Percentiles rank a stretch among this genome's conserved stretches.
These are phyloP conservation scores for Ctenicera cuprea DNA, from an alignment of 2,888 invertebrate species.

Conservation along the genomic window DNA sequence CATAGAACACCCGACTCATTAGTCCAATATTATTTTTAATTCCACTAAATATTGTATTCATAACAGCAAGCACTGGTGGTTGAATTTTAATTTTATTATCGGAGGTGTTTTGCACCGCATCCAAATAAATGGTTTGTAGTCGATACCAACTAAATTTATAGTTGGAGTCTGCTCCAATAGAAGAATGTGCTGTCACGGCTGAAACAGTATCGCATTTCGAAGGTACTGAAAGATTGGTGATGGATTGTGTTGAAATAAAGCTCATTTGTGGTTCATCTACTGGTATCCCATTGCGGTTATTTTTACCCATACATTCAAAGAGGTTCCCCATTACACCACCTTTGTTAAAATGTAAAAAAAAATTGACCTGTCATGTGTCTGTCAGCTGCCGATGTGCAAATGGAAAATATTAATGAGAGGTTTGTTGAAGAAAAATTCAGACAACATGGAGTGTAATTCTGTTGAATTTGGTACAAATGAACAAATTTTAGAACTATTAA, in stretches of 20 bases:
- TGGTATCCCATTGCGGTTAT: too few relatives aligned
- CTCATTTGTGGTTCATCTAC: not conserved
- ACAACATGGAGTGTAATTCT: not conserved
- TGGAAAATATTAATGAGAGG: not conserved
- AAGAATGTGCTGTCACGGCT: not conserved
- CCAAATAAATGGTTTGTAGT: not conserved
- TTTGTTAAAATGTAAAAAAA: not conserved
- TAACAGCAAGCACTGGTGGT: not conserved
- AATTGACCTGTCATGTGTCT: not conserved
- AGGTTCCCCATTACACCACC: not conserved
- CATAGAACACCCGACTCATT: not conserved
- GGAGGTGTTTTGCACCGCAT: not conserved
- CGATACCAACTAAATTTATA: slow-evolving; percentile 10
- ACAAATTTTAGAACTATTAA: not conserved
- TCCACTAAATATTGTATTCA: not conserved
- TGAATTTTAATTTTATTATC: not conserved
- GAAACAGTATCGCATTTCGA: not conserved
- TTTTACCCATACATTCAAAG: not conserved
- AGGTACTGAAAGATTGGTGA: slow-evolving; percentile 2
- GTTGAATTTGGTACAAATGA: not conserved
- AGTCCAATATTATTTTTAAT: slow-evolving; percentile 10
- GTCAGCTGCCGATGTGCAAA: not conserved
- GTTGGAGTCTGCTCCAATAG: not conserved
- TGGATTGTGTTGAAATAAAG: not conserved
- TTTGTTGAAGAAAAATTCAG: too few relatives aligned